Percentiles rank a stretch among this genome's conserved stretches.
These are phyloP conservation scores for Oryctolagus cuniculus DNA, from an alignment of 2,113 vertebrate species.

Conservation along the genomic window DNA sequence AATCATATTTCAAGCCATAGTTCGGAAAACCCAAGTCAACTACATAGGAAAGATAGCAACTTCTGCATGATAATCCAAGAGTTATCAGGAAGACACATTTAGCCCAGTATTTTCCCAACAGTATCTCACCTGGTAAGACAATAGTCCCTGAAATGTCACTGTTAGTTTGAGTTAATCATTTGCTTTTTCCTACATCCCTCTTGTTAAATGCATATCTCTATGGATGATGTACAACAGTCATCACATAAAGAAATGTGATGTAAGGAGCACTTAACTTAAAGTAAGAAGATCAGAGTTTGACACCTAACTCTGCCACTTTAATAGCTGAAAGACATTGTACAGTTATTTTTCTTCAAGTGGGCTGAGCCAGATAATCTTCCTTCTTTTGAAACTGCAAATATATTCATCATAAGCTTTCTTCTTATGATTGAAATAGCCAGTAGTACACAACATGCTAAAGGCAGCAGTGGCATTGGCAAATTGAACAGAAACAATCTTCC, in stretches of 20 bases:
- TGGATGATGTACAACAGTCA: background rate
- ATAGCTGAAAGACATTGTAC: background rate
- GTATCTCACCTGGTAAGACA: background rate
- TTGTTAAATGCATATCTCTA: conserved; percentile 9
- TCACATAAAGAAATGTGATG: background rate
- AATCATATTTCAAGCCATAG: background rate
- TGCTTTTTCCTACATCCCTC: background rate
- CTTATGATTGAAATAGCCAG: background rate
- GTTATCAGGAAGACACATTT: background rate
- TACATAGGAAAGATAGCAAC: background rate
- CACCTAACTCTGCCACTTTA: conserved; percentile 16
- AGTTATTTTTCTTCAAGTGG: background rate
- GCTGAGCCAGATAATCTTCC: background rate
- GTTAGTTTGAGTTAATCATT: background rate
- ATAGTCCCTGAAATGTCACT: background rate
- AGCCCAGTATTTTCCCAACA: background rate
- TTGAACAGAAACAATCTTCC: background rate
- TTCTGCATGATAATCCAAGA: background rate
- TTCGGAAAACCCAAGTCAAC: conserved; percentile 10
- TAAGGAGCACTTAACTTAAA: conserved; percentile 3
- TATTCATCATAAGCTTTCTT: background rate
- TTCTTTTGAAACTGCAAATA: background rate
- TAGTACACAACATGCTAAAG: background rate
- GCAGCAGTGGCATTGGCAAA: background rate
- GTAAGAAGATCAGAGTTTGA: conserved; percentile 19